Conservation (phyloP, 1,140 invertebrate species). For the Megathymus violae region DNA sequence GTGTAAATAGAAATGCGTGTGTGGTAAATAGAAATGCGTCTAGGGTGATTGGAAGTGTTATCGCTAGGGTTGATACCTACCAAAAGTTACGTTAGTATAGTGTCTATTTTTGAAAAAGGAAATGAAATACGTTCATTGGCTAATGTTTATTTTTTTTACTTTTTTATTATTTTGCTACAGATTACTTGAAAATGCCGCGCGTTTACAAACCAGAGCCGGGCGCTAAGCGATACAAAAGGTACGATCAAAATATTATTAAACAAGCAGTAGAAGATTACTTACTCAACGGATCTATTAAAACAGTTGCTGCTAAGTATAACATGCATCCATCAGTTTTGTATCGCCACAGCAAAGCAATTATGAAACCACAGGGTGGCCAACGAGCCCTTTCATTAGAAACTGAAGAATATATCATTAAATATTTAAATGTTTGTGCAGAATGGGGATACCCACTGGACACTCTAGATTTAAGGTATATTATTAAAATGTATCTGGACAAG, state of each 20-base stretch:
- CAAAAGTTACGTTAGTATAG: background rate
- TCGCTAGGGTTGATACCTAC: slow-evolving; percentile 18
- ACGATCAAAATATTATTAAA: slow-evolving; percentile 15
- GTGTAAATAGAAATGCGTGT: slow-evolving; percentile 22
- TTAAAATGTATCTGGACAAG: slow-evolving; percentile 55
- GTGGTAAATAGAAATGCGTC: slow-evolving; percentile 19
- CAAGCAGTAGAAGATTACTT: slow-evolving; percentile 21
- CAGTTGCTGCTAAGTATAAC: slow-evolving; percentile 11
- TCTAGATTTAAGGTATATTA: slow-evolving; percentile 41
- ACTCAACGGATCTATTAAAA: slow-evolving; percentile 6
- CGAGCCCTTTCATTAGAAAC: slow-evolving; percentile 29
- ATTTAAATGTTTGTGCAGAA: slow-evolving; percentile 45
- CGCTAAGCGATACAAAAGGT: slow-evolving; percentile 15
- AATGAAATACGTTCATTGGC: too few relatives aligned
- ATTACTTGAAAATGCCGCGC: slow-evolving; percentile 5
- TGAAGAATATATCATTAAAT: slow-evolving; percentile 38
- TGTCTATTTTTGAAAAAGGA: too few relatives aligned
- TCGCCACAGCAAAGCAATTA: slow-evolving; percentile 4
- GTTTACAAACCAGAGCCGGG: slow-evolving; percentile 16
- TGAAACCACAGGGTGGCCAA: slow-evolving; percentile 38
- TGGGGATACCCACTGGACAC: slow-evolving; percentile 54
- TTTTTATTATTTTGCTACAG: background rate
- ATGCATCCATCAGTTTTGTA: slow-evolving; percentile 20
- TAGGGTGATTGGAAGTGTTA: slow-evolving; percentile 26
- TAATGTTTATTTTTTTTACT: too few relatives aligned